Evolutionary conservation across 2,888 invertebrate species (phyloP), one percentile per base, ranked within the genome.

Genomic region (Erannis defoliaria): DNA sequence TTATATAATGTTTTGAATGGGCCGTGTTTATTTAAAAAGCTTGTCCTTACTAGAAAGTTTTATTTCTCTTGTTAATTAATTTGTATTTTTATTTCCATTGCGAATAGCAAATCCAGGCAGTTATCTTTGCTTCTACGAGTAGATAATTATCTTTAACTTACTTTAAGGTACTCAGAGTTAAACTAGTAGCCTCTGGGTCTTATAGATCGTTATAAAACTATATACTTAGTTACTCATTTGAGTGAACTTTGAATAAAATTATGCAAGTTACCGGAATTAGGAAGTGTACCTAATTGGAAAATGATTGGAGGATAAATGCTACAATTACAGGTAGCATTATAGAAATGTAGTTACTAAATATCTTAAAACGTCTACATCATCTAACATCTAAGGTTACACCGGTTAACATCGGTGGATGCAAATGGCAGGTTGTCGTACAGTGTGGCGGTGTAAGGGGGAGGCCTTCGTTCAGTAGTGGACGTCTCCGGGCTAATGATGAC

Each of bases 21-120:
- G 26, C 38, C 8, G 31, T 55, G 18, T 49, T 45, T 63, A 45
- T 50, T 57, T 51, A 57, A 50, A 43, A 42, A 38, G 40, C 12
- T 43, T 48, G 48, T 55, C 57, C 49, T 57, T 62, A 40, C 42
- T 50, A 38, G 62, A 67, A 59, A 50, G 54, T 29, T 58, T 51
- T 50, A 45, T 37, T 18, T 8, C 12, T 6, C 37, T 40, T 48
- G 29, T 58, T 45, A 43, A 37, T 29, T 18, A 43, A 53, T 53
- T 58, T 14, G 37, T 4, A 8, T 33, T 43, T 57, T 43, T 37
- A 43, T 48, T 9, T 29, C 14, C 21, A 10, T 50, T 40, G 45
- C 43, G 5, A 43, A 37, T 51, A 31, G 18, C 31, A n/a, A 50
- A 26, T 2, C 10, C 16, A 1, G 9, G 14, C 33, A 49, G 12